Percentiles rank a stretch among this genome's conserved stretches.
phyloP scores from a whole-genome alignment of 2,888 invertebrate species.

The Sarcophaga rosellei region DNA sequence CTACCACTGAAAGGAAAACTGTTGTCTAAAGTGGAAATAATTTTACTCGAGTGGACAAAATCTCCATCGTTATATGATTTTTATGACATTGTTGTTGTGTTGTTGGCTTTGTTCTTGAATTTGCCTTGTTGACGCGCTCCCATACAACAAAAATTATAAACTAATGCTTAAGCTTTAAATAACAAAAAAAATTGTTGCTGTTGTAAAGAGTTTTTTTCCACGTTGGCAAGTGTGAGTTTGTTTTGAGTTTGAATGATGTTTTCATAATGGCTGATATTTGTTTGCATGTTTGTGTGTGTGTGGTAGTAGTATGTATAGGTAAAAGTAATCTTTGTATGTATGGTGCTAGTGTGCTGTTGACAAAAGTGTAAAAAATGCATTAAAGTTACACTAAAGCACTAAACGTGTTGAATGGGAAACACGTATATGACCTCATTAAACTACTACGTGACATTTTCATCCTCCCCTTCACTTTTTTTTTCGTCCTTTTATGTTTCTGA shows the following conservation, averaged over 20 bases:
- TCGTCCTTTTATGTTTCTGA: slow-evolving; percentile 13
- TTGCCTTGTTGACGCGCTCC: slow-evolving; percentile 17
- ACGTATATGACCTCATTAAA: slow-evolving; percentile 71
- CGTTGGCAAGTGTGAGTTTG: slow-evolving; percentile 8
- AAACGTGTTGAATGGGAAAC: slow-evolving; percentile 67
- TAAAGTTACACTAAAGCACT: slow-evolving; percentile 61
- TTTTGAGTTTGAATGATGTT: slow-evolving; percentile 45
- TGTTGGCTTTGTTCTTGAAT: neutral
- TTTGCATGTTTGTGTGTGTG: slow-evolving; percentile 14
- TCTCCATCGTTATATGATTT: slow-evolving; percentile 64
- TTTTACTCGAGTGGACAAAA: slow-evolving; percentile 64
- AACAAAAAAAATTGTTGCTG: slow-evolving; percentile 20
- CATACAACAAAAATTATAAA: neutral
- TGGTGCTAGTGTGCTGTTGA: neutral
- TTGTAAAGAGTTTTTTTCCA: slow-evolving; percentile 10
- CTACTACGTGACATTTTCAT: slow-evolving; percentile 69
- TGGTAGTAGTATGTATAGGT: slow-evolving; percentile 12
- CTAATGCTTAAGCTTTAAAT: neutral
- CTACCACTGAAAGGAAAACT: slow-evolving; percentile 36
- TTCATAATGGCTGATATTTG: slow-evolving; percentile 20
- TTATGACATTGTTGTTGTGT: slow-evolving; percentile 40
- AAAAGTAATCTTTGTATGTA: neutral
- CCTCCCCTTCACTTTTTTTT: slow-evolving; percentile 15
- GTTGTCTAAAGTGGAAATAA: slow-evolving; percentile 59
- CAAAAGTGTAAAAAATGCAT: slow-evolving; percentile 53